Percentiles rank a stretch among this genome's conserved stretches.
Evolutionary conservation across 2,888 invertebrate species (phyloP).

Genomic region (Mesochorus sp.): DNA sequence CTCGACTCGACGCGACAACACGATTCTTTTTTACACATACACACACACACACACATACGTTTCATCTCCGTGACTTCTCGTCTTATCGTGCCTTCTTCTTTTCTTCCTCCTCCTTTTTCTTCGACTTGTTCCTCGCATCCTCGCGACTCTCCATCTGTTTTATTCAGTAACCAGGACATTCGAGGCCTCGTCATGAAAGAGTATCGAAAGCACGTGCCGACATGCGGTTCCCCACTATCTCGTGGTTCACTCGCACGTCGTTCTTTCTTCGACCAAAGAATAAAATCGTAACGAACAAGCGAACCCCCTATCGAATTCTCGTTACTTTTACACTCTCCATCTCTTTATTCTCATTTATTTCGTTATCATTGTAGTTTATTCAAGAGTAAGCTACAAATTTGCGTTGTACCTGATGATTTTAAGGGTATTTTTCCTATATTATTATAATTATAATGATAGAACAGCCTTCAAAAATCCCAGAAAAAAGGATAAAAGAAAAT

Average conservation of each 20-base stretch:
- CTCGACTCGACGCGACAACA: slow-evolving; percentile 40
- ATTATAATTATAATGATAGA: no score
- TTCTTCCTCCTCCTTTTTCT: not conserved
- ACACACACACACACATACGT: not conserved
- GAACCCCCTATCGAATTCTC: not conserved
- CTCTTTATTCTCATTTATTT: not conserved
- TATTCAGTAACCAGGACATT: slow-evolving; percentile 24
- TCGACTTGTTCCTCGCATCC: no score
- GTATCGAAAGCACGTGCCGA: slow-evolving; percentile 28
- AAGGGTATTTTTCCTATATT: no score
- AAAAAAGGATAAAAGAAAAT: no score
- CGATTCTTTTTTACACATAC: no score
- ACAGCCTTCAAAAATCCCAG: no score
- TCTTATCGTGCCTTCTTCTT: slow-evolving; percentile 1
- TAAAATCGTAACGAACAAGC: not conserved
- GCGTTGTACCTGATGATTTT: no score
- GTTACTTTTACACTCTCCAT: not conserved
- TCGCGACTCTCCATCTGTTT: no score
- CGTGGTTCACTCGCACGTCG: not conserved
- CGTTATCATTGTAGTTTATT: not conserved
- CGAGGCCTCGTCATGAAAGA: not conserved
- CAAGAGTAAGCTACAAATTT: not conserved
- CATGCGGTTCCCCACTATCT: not conserved
- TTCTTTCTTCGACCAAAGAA: not conserved
- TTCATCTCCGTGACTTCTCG: not conserved